A percentile compares a stretch with the other conserved stretches of the same genome.
Conservation (phyloP, 2,113 vertebrate genomes). For the Phrynosoma blainvillii region DNA sequence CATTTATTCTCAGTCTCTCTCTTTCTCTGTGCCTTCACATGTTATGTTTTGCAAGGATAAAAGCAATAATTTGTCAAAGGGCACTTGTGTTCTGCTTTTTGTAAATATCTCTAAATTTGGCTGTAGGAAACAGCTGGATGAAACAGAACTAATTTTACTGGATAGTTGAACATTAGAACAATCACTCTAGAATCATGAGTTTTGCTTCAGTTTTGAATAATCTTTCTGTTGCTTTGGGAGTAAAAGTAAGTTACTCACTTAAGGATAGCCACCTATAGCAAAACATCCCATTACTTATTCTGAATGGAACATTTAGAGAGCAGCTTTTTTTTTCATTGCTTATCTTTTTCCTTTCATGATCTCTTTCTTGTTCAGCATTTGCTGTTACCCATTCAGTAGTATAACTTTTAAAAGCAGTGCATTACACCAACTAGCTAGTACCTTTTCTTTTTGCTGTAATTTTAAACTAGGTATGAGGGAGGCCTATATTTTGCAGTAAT, state of each 20-base stretch:
- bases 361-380: conserved; percentile 14
- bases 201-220: not conserved
- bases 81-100: not conserved
- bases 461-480: not conserved
- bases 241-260: not conserved
- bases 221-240: not conserved
- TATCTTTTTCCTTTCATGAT: not conserved
- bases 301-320: not conserved
- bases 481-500: not conserved
- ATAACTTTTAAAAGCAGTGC: not conserved
- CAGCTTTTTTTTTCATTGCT: not conserved
- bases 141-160: not conserved
- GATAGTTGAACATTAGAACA: not conserved
- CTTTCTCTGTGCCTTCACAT: not conserved
- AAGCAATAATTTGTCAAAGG: not conserved
- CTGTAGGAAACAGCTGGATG: not conserved
- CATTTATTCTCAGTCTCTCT: conserved; percentile 27
- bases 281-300: conserved; percentile 36
- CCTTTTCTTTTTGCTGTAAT: not conserved
- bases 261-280: not conserved
- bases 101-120: not conserved
- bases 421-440: not conserved
- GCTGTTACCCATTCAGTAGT: not conserved
- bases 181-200: not conserved
- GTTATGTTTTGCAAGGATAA: not conserved